phyloP scores from a whole-genome alignment of 2,113 vertebrate species.

The Epinephelus lanceolatus region DNA sequence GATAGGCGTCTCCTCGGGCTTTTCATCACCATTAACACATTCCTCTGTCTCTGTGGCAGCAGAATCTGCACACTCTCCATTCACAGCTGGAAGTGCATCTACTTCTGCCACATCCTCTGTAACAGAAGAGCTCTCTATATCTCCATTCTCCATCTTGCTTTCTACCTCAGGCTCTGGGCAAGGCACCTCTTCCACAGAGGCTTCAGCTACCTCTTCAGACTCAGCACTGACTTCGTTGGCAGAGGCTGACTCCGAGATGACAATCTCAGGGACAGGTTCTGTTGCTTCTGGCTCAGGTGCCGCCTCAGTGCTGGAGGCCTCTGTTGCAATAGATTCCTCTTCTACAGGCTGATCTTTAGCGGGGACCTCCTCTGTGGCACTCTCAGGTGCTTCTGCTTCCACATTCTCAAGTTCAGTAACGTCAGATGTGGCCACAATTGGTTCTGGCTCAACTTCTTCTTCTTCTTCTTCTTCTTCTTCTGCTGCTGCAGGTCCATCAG shows the following conservation, averaged over 20 bases:
- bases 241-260: slow-evolving; percentile 79
- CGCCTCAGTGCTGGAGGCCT: slow-evolving; percentile 22
- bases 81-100: slow-evolving; percentile 66
- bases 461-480: slow-evolving; percentile 40
- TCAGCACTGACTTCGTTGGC: slow-evolving; percentile 55
- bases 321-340: slow-evolving; percentile 39
- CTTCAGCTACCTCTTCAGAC: slow-evolving; percentile 38
- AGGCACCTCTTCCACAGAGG: slow-evolving; percentile 41
- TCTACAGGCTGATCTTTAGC: slow-evolving; percentile 32
- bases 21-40: slow-evolving; percentile 78
- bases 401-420: slow-evolving; percentile 36
- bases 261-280: slow-evolving; percentile 77
- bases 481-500: slow-evolving; percentile 11
- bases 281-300: slow-evolving; percentile 49
- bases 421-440: slow-evolving; percentile 23
- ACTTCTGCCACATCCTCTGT: slow-evolving; percentile 47
- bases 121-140: slow-evolving; percentile 60
- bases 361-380: slow-evolving; percentile 27
- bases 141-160: slow-evolving; percentile 80
- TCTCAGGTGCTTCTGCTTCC: slow-evolving; percentile 30
- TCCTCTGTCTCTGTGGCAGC: slow-evolving; percentile 60
- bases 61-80: slow-evolving; percentile 67
- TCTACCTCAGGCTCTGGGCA: slow-evolving; percentile 52
- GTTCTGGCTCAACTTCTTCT: slow-evolving; percentile 49
- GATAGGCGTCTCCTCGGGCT: slow-evolving; percentile 67